Percentiles rank a stretch among this genome's conserved stretches.
These are phyloP conservation scores for Acanthochromis polyacanthus DNA, from an alignment of 2,113 vertebrate species.

Conservation along the genomic window DNA sequence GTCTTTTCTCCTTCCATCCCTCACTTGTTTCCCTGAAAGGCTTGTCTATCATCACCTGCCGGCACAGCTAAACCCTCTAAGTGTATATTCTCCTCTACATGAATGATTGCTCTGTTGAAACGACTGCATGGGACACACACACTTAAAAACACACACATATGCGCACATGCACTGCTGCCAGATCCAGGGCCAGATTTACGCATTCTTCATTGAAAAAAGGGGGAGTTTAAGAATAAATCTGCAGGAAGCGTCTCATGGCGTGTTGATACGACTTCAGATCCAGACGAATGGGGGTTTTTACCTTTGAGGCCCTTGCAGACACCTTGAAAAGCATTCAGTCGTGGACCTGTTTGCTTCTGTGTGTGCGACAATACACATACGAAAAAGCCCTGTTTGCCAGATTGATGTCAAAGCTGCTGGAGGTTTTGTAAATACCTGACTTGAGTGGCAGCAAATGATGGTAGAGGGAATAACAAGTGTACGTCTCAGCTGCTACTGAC, in stretches of 20 bases:
- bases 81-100: constrained; percentile 71
- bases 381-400: constrained; percentile 23
- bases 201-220: constrained; percentile 62
- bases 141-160: constrained; percentile 45
- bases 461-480: neutral
- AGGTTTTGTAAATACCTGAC: constrained; percentile 13
- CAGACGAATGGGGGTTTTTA: constrained; percentile 56
- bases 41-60: constrained; percentile 79
- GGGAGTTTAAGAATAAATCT: constrained; percentile 70
- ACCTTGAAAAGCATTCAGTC: constrained; percentile 75
- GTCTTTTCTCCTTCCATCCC: constrained; percentile 36
- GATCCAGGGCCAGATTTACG: constrained; percentile 65
- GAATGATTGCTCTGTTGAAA: constrained; percentile 83
- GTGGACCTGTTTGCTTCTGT: constrained; percentile 38
- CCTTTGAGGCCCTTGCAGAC: constrained; percentile 64
- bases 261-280: constrained; percentile 67
- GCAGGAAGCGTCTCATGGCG: constrained; percentile 67
- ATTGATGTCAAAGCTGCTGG: constrained; percentile 26
- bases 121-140: constrained; percentile 71
- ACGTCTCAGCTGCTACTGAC: neutral
- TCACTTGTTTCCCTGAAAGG: constrained; percentile 53
- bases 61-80: constrained; percentile 71
- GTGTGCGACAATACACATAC: neutral
- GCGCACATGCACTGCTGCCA: constrained; percentile 32
- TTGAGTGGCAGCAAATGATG: constrained; percentile 31